Evolutionary conservation across 2,113 vertebrate species (phyloP).

Genomic region (Hyaena hyaena): DNA sequence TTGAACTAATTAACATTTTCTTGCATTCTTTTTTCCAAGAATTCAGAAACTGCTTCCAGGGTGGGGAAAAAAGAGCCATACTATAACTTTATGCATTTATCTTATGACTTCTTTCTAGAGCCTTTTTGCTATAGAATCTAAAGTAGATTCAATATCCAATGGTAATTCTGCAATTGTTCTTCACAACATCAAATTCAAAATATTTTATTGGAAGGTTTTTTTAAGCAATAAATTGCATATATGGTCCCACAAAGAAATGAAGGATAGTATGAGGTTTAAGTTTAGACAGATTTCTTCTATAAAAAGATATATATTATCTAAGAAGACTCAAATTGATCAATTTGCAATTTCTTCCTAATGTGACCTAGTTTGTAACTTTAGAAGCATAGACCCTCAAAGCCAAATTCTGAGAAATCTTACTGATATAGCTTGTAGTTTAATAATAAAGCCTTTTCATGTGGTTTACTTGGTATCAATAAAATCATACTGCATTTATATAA

Average conservation of each 20-base stretch:
- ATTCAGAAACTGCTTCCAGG: constrained; percentile 10
- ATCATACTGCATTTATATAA: constrained; percentile 23
- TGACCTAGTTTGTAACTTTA: constrained; percentile 5
- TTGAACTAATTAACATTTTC: background rate
- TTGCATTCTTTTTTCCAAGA: constrained; percentile 10
- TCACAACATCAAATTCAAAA: constrained; percentile 37
- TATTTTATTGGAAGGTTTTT: background rate
- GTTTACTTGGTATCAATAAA: constrained; percentile 18
- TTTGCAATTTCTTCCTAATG: background rate
- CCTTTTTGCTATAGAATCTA: background rate
- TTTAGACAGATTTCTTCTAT: background rate
- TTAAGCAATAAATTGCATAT: background rate
- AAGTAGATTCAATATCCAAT: constrained; percentile 26
- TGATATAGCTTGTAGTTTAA: background rate
- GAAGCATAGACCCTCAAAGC: background rate
- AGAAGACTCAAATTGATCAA: background rate
- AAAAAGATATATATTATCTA: constrained; percentile 5
- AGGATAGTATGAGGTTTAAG: background rate
- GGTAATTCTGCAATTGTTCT: background rate
- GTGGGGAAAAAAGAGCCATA: background rate
- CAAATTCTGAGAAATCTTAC: constrained; percentile 32
- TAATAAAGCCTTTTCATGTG: background rate
- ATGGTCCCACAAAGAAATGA: background rate
- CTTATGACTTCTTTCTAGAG: background rate
- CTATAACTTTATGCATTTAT: background rate